These are phyloP conservation scores for Erinaceus europaeus DNA, from an alignment of 2,113 vertebrate genomes.

Conservation along the genomic window DNA sequence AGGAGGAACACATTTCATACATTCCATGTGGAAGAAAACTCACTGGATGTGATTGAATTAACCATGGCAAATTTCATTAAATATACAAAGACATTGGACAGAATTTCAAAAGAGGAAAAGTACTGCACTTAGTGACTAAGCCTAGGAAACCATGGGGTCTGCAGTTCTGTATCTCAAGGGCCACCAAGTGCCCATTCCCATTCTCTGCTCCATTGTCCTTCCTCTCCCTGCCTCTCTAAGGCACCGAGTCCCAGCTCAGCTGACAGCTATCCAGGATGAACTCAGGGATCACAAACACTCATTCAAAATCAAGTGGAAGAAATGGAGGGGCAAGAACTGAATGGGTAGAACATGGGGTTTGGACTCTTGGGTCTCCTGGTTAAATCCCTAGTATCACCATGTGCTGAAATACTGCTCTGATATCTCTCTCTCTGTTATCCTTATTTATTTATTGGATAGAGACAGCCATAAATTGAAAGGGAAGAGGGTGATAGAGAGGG, in stretches of 20 bases:
- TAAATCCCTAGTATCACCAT: no score
- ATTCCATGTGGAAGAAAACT: background rate
- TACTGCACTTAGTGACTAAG: background rate
- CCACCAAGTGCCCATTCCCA: background rate
- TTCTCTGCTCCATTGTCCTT: background rate
- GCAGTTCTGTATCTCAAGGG: background rate
- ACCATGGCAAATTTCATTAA: constrained; percentile 6
- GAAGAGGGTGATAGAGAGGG: no score
- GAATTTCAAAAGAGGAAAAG: background rate
- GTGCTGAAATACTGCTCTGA: no score
- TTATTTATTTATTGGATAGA: no score
- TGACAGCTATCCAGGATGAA: background rate
- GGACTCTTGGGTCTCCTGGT: no score
- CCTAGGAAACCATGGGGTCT: background rate
- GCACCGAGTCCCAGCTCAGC: background rate
- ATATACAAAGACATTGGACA: background rate
- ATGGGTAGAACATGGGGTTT: no score
- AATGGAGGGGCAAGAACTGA: background rate
- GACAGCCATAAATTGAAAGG: no score
- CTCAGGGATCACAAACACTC: background rate
- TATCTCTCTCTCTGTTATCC: no score
- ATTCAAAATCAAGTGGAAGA: background rate
- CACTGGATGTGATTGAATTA: background rate
- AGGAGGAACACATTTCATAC: background rate
- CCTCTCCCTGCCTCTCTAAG: background rate